Conservation (phyloP, 2,797 vertebrate species). For the Liparis tanakae region DNA sequence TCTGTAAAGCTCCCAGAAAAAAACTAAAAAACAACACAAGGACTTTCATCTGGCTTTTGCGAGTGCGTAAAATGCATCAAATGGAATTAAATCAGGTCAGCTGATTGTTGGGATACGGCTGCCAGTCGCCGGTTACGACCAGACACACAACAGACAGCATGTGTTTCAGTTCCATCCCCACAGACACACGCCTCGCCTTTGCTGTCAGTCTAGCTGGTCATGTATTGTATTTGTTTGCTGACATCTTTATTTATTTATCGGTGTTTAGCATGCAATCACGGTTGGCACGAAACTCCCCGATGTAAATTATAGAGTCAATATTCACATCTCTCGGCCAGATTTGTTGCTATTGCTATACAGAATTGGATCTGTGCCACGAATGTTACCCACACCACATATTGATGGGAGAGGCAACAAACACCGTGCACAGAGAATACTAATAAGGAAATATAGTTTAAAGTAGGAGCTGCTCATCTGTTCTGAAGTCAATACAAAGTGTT, state of each 20-base stretch:
- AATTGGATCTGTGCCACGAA: constrained; percentile 68
- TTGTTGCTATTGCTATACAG: constrained; percentile 55
- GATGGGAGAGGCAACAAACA: constrained; percentile 60
- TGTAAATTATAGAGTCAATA: constrained; percentile 80
- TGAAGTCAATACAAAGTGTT: constrained; percentile 35
- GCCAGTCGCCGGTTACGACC: constrained; percentile 18
- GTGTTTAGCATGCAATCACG: constrained; percentile 71
- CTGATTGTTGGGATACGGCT: constrained; percentile 23
- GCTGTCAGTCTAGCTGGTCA: constrained; percentile 42
- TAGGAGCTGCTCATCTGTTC: constrained; percentile 42
- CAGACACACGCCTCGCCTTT: constrained; percentile 8
- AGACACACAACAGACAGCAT: constrained; percentile 13
- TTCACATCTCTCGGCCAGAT: constrained; percentile 66
- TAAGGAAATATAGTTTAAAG: constrained; percentile 37
- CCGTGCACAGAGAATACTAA: constrained; percentile 55
- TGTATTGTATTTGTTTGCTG: constrained; percentile 68
- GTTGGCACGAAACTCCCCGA: constrained; percentile 66
- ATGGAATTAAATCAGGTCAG: constrained; percentile 31
- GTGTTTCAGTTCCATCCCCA: constrained; percentile 25
- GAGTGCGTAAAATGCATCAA: constrained; percentile 21
- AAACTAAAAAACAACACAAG: not conserved
- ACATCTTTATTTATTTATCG: constrained; percentile 78
- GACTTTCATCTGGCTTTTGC: constrained; percentile 13
- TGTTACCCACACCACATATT: constrained; percentile 68
- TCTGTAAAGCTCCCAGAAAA: constrained; percentile 17